A percentile compares a stretch with the other conserved stretches of the same genome.
phyloP scores from a whole-genome alignment of 1,140 invertebrate genomes.

The Pachypsylla venusta region DNA sequence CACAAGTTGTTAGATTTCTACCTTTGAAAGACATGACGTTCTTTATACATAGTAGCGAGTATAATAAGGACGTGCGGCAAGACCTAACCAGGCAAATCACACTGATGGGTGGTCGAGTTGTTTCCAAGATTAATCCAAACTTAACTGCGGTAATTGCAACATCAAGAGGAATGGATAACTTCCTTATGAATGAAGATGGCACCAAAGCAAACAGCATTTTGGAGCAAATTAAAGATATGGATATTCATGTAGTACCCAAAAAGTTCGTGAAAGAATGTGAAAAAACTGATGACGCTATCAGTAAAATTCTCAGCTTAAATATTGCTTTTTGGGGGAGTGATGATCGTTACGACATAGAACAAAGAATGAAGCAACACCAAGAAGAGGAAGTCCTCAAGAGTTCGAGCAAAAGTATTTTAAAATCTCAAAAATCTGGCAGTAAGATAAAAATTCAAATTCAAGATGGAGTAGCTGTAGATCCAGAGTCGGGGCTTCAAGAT shows the following conservation, averaged over 20 bases:
- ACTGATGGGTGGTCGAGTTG: slow-evolving; percentile 58
- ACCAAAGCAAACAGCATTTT: slow-evolving; percentile 51
- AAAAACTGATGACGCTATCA: slow-evolving; percentile 29
- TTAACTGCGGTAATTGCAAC: slow-evolving; percentile 67
- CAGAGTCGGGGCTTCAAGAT: slow-evolving; percentile 67
- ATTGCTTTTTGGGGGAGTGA: slow-evolving; percentile 37
- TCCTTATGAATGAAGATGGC: too few species aligned
- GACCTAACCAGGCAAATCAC: slow-evolving; percentile 50
- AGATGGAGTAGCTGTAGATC: slow-evolving; percentile 76
- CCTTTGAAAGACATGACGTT: slow-evolving; percentile 68
- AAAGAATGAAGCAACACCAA: background rate
- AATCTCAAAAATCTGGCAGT: background rate
- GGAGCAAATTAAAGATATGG: slow-evolving; percentile 43
- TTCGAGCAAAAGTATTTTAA: background rate
- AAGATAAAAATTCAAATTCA: slow-evolving; percentile 67
- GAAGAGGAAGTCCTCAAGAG: background rate
- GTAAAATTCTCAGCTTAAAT: slow-evolving; percentile 32
- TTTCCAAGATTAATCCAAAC: slow-evolving; percentile 45
- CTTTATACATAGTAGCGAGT: slow-evolving; percentile 47
- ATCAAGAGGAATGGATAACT: slow-evolving; percentile 26
- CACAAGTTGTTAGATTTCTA: slow-evolving; percentile 30
- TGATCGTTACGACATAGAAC: slow-evolving; percentile 26
- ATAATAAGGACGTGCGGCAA: too few species aligned
- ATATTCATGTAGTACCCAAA: slow-evolving; percentile 64
- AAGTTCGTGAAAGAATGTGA: slow-evolving; percentile 50